Conservation (phyloP, 2,797 vertebrate genomes). For the Peromyscus nudipes region DNA sequence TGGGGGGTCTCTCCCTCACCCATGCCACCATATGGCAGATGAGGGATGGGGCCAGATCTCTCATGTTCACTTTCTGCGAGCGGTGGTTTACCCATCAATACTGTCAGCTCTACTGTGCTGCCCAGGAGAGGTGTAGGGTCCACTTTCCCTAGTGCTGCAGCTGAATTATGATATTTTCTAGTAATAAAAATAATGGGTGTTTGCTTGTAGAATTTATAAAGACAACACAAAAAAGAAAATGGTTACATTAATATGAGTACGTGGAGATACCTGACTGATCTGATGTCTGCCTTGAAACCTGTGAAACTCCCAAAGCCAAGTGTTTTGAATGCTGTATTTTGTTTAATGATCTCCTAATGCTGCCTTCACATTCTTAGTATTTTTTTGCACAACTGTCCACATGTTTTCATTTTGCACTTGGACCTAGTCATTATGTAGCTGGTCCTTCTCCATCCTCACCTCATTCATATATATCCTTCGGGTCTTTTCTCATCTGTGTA, state of each 20-base stretch:
- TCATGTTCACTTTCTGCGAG: neutral
- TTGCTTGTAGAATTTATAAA: neutral
- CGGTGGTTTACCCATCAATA: neutral
- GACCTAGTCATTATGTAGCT: neutral
- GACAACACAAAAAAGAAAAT: neutral
- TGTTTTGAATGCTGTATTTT: neutral
- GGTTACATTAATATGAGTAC: neutral
- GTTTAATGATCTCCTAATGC: neutral
- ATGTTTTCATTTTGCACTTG: slow-evolving; percentile 41
- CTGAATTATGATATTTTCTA: neutral
- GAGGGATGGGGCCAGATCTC: neutral
- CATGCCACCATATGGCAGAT: neutral
- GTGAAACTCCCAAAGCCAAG: neutral
- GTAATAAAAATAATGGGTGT: neutral
- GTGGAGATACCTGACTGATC: neutral
- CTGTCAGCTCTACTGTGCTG: neutral
- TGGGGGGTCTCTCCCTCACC: neutral
- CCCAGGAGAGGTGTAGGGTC: neutral
- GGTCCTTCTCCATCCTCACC: neutral
- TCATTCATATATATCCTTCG: neutral
- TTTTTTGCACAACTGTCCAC: neutral
- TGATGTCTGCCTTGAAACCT: neutral
- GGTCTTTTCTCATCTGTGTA: neutral
- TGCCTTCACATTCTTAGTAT: neutral
- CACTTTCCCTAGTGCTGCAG: neutral